These are phyloP conservation scores for Seriola dumerili DNA, from an alignment of 2,113 vertebrate genomes.

Conservation along the genomic window DNA sequence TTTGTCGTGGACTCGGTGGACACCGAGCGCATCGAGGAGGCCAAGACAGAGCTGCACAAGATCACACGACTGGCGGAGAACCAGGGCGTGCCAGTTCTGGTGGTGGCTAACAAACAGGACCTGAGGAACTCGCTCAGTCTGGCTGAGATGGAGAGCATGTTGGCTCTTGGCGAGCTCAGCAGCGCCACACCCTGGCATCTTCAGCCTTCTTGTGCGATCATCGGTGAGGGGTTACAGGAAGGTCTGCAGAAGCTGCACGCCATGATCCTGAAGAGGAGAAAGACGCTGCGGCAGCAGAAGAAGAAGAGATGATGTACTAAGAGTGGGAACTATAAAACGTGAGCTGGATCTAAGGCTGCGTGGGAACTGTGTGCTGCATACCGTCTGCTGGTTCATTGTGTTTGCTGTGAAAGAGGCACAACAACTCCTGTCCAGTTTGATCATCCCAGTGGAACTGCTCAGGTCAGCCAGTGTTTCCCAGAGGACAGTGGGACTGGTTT, in stretches of 20 bases:
- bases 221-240: slow-evolving; percentile 94
- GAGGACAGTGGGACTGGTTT: slow-evolving; percentile 38
- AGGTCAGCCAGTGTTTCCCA: slow-evolving; percentile 13
- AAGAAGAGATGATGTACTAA: slow-evolving; percentile 89
- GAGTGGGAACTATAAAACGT: not conserved
- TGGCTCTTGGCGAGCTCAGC: slow-evolving; percentile 91
- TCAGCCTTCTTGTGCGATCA: slow-evolving; percentile 95
- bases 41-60: slow-evolving; percentile 95
- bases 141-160: slow-evolving; percentile 90
- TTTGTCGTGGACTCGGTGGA: slow-evolving; percentile 98
- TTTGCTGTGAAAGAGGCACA: slow-evolving; percentile 28
- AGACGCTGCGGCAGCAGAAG: slow-evolving; percentile 93
- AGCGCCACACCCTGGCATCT: slow-evolving; percentile 94
- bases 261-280: slow-evolving; percentile 94
- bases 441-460: slow-evolving; percentile 43
- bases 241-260: slow-evolving; percentile 93
- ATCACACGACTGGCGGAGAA: slow-evolving; percentile 95
- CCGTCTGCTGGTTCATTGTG: not conserved
- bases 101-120: slow-evolving; percentile 97
- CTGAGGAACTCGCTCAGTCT: slow-evolving; percentile 91
- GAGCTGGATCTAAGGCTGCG: slow-evolving; percentile 23
- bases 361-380: not conserved
- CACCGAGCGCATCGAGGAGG: slow-evolving; percentile 93
- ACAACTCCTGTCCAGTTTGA: slow-evolving; percentile 35
- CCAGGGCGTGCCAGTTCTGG: slow-evolving; percentile 94